Percentiles rank a stretch among this genome's conserved stretches.
phyloP scores from a whole-genome alignment of 2,888 invertebrate species.

The Ectemnius cavifrons region DNA sequence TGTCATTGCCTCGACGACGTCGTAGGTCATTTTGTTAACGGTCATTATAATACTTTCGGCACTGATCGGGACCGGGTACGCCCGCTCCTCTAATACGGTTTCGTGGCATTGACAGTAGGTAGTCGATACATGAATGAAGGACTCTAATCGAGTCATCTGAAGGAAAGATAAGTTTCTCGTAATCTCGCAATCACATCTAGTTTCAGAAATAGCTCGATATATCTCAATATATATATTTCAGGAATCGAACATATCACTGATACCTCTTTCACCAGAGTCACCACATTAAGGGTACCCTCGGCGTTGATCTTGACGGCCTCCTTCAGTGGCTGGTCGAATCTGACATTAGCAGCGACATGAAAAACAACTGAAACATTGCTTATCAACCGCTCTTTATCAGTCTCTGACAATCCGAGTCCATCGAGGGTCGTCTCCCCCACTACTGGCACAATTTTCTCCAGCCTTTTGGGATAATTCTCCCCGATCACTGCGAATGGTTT shows the following conservation, averaged over 20 bases:
- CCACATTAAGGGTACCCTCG: conserved; percentile 80
- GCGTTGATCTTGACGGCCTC: conserved; percentile 83
- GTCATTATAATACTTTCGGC: conserved; percentile 84
- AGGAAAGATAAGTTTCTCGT: conserved; percentile 18
- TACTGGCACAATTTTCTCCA: conserved; percentile 84
- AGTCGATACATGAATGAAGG: conserved; percentile 93
- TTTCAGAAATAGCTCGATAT: no score
- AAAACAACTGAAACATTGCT: conserved; percentile 86
- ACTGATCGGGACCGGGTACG: conserved; percentile 83
- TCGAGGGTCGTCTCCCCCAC: conserved; percentile 83
- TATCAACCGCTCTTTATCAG: conserved; percentile 81
- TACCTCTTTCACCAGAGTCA: conserved; percentile 78
- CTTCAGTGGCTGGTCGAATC: conserved; percentile 85
- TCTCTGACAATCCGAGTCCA: conserved; percentile 81
- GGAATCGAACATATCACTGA: neutral
- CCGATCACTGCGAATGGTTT: conserved; percentile 78
- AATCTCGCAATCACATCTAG: neutral
- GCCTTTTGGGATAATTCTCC: conserved; percentile 80
- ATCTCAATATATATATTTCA: no score
- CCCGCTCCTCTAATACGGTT: conserved; percentile 86
- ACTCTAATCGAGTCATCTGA: conserved; percentile 65
- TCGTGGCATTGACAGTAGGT: conserved; percentile 95
- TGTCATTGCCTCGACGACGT: conserved; percentile 82
- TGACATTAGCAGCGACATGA: conserved; percentile 92
- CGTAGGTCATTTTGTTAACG: conserved; percentile 84